Percentiles rank a stretch among this genome's conserved stretches.
phyloP scores from a whole-genome alignment of 2,797 vertebrate species.

The Phrynocephalus vlangalii region DNA sequence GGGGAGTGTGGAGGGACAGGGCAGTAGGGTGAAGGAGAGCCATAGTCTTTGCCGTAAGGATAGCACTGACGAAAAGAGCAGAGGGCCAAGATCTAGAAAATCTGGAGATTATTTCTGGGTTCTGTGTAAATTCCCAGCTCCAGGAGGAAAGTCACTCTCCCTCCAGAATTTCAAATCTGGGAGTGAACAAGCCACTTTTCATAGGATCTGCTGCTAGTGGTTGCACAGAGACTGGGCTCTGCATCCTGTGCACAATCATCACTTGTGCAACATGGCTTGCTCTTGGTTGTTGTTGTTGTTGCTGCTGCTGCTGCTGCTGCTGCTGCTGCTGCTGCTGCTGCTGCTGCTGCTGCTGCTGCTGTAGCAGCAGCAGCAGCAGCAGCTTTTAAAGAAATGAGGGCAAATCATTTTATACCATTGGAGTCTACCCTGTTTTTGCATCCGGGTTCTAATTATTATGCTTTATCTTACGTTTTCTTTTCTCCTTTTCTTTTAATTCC shows the following conservation, averaged over 20 bases:
- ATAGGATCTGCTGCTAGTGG: background rate
- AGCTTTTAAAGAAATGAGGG: no score
- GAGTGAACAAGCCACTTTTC: constrained; percentile 7
- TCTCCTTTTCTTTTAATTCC: no score
- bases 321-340: no score
- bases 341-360: no score
- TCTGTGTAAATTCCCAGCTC: constrained; percentile 13
- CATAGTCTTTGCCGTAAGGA: constrained; percentile 5
- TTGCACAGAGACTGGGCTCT: background rate
- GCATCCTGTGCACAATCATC: background rate
- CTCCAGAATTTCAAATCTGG: background rate
- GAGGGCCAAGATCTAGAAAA: background rate
- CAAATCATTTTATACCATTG: no score
- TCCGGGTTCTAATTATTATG: background rate
- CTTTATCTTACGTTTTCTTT: background rate
- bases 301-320: no score
- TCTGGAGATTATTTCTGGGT: constrained; percentile 25
- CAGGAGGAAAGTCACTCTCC: constrained; percentile 21
- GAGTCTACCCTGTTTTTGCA: background rate
- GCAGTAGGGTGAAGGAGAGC: background rate
- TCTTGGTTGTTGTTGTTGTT: background rate
- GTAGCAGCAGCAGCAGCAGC: no score
- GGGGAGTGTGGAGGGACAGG: background rate
- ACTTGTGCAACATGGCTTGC: background rate
- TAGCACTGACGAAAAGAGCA: constrained; percentile 10